Base-by-base conservation (phyloP, 2,113 vertebrate genomes). In the Willisornis vidua region DNA sequence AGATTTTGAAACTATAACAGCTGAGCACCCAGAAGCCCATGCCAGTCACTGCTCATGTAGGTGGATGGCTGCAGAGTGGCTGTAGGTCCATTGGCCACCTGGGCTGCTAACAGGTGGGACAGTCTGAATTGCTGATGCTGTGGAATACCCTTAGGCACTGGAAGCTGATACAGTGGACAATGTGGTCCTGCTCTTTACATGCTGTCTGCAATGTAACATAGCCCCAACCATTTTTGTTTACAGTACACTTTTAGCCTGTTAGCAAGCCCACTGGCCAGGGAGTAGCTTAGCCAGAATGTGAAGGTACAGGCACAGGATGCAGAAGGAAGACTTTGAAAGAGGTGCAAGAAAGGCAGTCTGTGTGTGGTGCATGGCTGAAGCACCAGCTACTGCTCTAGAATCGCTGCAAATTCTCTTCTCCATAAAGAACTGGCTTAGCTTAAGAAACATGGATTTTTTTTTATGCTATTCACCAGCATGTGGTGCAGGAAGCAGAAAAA, bases 11-110 rank as follows among this genome's bases (percentile, higher is more conserved):
- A 43, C 41, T 43, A 43, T 43, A 43, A 15, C 41, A 43, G 41
- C 41, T 61, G 59, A 84, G 80, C 72, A 59, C 65, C 43, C 37
- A 28, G 17, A 31, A 1, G 31, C 48, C 52, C 2, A 3, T 54
- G 48, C 55, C 3, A 5, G 55, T 41, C 22, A 6, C 33, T n/a
- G 61, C 55, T n/a, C 2, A 2, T 11, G 28, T 29, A 59, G 39
- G 54, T 6, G 4, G 26, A 20, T 0, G 0, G n/a, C 45, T 57
- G 19, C 25, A 58, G 31, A 22, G 35, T 0, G 2, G 41, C n/a
- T 58, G 52, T 23, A 46, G 41, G 29, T 33, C 49, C 45, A 3
- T 15, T 41, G 55, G 33, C 61, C 31, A 29, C 29, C 19, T 1
- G 4, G 18, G 54, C 59, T 87, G 77, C 54, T 37, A 33, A 74